Evolutionary conservation across 2,113 vertebrate species (phyloP), one percentile per base, ranked within the genome.

Genomic region (Elachura formosa): DNA sequence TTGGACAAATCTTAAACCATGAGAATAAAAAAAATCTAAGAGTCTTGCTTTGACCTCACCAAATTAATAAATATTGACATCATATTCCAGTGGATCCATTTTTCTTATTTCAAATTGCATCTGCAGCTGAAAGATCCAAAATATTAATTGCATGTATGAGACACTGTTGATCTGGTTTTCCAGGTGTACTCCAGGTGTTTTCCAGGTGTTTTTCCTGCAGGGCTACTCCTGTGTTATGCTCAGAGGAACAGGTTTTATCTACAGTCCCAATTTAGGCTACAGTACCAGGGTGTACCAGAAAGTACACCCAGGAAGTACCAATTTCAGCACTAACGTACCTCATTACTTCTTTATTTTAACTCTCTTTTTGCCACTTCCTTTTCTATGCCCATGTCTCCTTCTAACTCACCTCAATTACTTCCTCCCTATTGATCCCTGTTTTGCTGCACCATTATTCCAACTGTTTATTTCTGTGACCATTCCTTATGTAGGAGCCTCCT

Each of bases 181-280:
- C 56, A 43, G 2, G 2, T 62, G 16, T 9, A 1, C 6, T 62
- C 10, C 22, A n/a, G n/a, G n/a, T n/a, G n/a, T n/a, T n/a, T 45
- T 28, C 49, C 62, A 43, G 12, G 3, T 6, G 0, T 75, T 28
- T 34, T 88, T 69, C 24, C 46, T 79, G 28, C 48, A 43, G 28
- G 24, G 4, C 23, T 92, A n/a, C 8, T 24, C 22, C 24, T 55
- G 17, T 38, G 18, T 66, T 56, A 26, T 9, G 11, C n/a, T 93
- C 41, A 36, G 25, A 43, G 28, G 21, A 69, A 40, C 22, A 45
- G n/a, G 19, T 54, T 79, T 89, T 4, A 2, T 61, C 24, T 81
- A 7, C 3, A 3, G 40, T 58, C n/a, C 52, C 26, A 19, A 48
- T 62, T 71, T 62, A 83, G 28, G 62, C 46, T 84, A 36, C 62